Evolutionary conservation across 2,797 vertebrate genomes (phyloP).

Genomic region (Amblyopsis hoosieri): DNA sequence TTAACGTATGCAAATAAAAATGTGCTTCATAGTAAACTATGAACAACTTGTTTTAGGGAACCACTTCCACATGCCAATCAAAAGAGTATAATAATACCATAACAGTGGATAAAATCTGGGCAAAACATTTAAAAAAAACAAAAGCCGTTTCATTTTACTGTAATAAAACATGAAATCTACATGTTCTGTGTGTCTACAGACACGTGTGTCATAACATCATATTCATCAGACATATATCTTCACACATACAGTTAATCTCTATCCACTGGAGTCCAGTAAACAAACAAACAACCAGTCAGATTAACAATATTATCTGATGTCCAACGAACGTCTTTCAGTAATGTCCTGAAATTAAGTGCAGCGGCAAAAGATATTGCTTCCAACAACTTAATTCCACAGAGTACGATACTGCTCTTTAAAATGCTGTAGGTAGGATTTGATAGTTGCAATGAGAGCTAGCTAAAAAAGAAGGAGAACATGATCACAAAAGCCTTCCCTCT

Average conservation of each 20-base stretch:
- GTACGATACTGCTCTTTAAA: background rate
- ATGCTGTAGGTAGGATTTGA: background rate
- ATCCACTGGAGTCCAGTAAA: background rate
- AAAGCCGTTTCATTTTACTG: too few species aligned
- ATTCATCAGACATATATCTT: constrained; percentile 14
- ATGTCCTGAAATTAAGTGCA: constrained; percentile 2
- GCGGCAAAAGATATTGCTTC: background rate
- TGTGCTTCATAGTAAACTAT: too few species aligned
- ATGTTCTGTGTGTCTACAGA: constrained; percentile 1
- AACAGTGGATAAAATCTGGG: too few species aligned
- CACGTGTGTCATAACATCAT: constrained; percentile 33
- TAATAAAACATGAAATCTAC: too few species aligned
- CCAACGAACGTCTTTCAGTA: background rate
- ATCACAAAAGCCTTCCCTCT: background rate
- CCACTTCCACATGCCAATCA: too few species aligned
- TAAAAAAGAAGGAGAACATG: background rate
- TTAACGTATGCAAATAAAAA: too few species aligned
- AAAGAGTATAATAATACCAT: too few species aligned
- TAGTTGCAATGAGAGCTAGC: too few species aligned
- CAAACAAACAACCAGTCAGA: background rate
- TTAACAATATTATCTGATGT: background rate
- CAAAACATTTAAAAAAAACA: too few species aligned
- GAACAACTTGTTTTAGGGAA: too few species aligned
- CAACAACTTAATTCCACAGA: constrained; percentile 9
- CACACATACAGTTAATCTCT: constrained; percentile 21